Base-by-base conservation (phyloP, 2,113 vertebrate genomes). In the Sigmodon hispidus region DNA sequence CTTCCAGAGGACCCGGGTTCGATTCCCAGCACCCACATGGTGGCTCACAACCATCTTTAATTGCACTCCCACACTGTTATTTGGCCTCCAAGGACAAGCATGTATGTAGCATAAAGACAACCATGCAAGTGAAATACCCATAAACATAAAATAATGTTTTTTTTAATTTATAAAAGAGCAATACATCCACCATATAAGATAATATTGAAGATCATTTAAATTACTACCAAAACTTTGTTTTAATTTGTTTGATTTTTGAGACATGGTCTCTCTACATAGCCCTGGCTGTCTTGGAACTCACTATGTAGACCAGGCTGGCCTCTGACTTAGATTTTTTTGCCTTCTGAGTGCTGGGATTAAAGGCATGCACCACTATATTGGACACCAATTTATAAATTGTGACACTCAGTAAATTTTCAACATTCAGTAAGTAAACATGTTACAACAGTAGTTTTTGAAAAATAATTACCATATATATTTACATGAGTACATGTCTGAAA, bases 401-500 rank as follows among this genome's bases (percentile, higher is more conserved):
- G 40, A 88, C 65, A 85, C 7, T 31, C 7, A 31, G 75, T 76
- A 92, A 83, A 26, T 73, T 55, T 91, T 57, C 9, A 7, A 1
- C 9, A 50, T 65, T 36, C 83, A 67, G 59, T 87, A 89, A 89
- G 24, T 83, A 61, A 83, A 40, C 24, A 45, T 61, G 34, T 21
- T 61, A 50, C 22, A 61, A 61, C 5, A 72, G 21, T 40, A 36
- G 57, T 57, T 92, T 94, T 72, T 92, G 40, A 19, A 87, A 92
- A 93, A 69, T 90, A 87, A 65, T n/a, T 93, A 88, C 36, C 57
- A 19, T 17, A 52, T n/a, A 76, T 59, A 65, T 80, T 67, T 79
- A 55, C 43, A 94, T 31, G 91, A 52, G n/a, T 93, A 94, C 89
- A 96, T 21, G 21, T 83, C 43, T 91, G 17, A 70, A 87, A 86